Percentiles rank a stretch among this genome's conserved stretches.
phyloP scores from a whole-genome alignment of 2,113 vertebrate genomes.

The Plestiodon gilberti region DNA sequence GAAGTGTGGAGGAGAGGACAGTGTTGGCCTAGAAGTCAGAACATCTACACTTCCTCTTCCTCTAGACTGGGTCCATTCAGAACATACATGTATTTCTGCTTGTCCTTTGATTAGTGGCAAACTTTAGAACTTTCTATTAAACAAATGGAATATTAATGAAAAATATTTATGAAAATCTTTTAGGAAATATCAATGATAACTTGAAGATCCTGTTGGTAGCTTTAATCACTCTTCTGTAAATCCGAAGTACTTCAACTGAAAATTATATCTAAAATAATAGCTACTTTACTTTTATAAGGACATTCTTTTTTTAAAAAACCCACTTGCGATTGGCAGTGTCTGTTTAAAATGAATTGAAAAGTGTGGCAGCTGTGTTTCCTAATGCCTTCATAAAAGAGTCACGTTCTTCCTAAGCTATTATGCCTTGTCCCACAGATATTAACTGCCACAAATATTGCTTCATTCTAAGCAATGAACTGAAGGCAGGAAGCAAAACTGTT shows the following conservation, averaged over 20 bases:
- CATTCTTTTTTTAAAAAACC: neutral
- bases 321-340: neutral
- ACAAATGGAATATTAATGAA: neutral
- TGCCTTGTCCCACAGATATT: neutral
- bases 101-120: neutral
- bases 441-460: neutral
- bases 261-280: neutral
- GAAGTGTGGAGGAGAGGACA: no score
- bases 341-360: neutral
- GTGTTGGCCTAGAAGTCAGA: no score
- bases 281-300: neutral
- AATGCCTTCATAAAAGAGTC: neutral
- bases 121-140: neutral
- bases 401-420: neutral
- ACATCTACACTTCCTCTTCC: neutral
- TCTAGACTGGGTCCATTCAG: neutral
- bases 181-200: conserved; percentile 21
- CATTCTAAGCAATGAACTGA: conserved; percentile 44
- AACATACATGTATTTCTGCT: neutral
- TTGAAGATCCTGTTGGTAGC: neutral
- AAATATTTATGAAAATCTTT: conserved; percentile 16
- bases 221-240: neutral
- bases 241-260: neutral
- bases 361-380: neutral
- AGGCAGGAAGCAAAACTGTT: conserved; percentile 45